Conservation (phyloP, 1,140 invertebrate species). For the Camponotus floridanus region DNA sequence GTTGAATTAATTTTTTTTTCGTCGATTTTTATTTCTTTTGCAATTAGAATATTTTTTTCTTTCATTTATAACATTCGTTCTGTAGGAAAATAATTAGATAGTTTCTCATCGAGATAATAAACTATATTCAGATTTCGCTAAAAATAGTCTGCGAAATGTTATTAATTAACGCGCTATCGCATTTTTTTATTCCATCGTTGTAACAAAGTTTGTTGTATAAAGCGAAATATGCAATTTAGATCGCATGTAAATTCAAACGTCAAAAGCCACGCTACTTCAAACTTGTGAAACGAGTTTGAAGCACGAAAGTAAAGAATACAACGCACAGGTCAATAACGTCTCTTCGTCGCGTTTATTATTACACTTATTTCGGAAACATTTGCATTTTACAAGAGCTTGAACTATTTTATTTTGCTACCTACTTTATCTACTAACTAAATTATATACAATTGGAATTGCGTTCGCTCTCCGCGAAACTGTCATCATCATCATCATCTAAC, state of each 20-base stretch:
- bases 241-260: background rate
- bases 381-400: background rate
- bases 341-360: background rate
- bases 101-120: conserved; percentile 18
- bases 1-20: background rate
- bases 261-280: background rate
- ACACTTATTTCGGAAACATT: background rate
- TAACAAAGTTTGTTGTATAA: background rate
- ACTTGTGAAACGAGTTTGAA: conserved; percentile 9
- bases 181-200: conserved; percentile 15
- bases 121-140: background rate
- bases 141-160: background rate
- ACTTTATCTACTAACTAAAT: background rate
- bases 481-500: conserved; percentile 20
- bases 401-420: background rate
- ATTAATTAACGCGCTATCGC: background rate
- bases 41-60: background rate
- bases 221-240: conserved; percentile 16
- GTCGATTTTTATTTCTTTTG: background rate
- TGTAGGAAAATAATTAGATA: background rate
- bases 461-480: conserved; percentile 1
- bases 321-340: background rate
- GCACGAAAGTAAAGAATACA: background rate
- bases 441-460: conserved; percentile 21
- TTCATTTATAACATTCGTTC: background rate